phyloP scores from a whole-genome alignment of 2,113 vertebrate species.

The Falco punctatus region DNA sequence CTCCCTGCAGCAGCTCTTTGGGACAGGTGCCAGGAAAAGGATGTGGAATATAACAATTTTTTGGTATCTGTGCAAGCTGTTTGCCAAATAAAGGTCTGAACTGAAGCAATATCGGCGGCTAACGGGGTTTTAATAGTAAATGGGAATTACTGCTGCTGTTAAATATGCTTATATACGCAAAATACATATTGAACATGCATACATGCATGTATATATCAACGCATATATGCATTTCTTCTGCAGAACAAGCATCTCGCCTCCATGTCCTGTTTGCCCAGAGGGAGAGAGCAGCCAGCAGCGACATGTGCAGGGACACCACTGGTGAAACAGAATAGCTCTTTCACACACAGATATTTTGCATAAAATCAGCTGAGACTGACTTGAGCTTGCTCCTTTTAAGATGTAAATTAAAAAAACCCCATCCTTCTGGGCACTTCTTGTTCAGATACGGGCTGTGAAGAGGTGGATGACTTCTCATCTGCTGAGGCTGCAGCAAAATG shows the following conservation, averaged over 20 bases:
- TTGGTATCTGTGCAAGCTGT: background rate
- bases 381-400: background rate
- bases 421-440: background rate
- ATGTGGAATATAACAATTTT: too few relatives aligned
- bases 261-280: fast-evolving
- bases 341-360: background rate
- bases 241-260: background rate
- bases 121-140: background rate
- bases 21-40: background rate
- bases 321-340: background rate
- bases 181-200: background rate
- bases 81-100: background rate
- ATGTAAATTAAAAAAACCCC: background rate
- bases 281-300: background rate
- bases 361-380: background rate
- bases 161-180: background rate
- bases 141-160: background rate
- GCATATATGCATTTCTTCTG: background rate
- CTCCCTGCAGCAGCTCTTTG: background rate
- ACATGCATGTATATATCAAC: background rate
- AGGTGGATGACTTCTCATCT: background rate
- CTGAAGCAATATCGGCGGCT: background rate
- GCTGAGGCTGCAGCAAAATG: background rate
- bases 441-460: background rate
- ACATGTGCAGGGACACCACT: background rate